Conservation (phyloP, 2,797 vertebrate species). For the Australoheros facetus region DNA sequence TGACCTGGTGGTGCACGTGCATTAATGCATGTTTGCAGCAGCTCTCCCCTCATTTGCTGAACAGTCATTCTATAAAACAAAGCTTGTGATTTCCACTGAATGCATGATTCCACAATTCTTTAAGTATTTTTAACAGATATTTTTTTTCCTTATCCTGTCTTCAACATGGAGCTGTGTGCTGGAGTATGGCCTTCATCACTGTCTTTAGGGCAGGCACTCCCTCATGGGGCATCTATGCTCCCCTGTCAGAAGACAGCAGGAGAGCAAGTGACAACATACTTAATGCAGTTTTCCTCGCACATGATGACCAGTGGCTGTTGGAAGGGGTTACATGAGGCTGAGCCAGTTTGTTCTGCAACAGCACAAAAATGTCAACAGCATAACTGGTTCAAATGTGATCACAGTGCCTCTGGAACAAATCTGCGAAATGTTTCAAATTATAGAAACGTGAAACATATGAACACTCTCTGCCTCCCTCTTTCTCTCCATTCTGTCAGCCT, state of each 20-base stretch:
- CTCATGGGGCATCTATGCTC: neutral
- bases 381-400: conserved; percentile 24
- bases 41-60: neutral
- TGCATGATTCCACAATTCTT: too few relatives aligned
- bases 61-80: neutral
- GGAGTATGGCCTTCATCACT: neutral
- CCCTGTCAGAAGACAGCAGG: neutral
- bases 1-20: neutral
- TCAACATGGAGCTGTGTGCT: neutral
- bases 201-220: conserved; percentile 2
- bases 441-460: neutral
- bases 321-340: conserved; percentile 13
- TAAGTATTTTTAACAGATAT: too few relatives aligned
- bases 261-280: conserved; percentile 16
- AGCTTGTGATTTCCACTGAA: neutral
- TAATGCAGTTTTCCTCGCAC: neutral
- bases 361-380: neutral
- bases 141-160: neutral
- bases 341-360: conserved; percentile 8
- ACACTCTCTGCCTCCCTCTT: neutral
- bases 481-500: neutral
- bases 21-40: too few relatives aligned
- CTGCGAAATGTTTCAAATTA: conserved; percentile 11
- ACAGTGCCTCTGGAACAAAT: conserved; percentile 28
- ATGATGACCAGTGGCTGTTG: neutral